A percentile compares a stretch with the other conserved stretches of the same genome.
phyloP scores from a whole-genome alignment of 2,797 vertebrate genomes.

The Oreonectes daqikongensis region DNA sequence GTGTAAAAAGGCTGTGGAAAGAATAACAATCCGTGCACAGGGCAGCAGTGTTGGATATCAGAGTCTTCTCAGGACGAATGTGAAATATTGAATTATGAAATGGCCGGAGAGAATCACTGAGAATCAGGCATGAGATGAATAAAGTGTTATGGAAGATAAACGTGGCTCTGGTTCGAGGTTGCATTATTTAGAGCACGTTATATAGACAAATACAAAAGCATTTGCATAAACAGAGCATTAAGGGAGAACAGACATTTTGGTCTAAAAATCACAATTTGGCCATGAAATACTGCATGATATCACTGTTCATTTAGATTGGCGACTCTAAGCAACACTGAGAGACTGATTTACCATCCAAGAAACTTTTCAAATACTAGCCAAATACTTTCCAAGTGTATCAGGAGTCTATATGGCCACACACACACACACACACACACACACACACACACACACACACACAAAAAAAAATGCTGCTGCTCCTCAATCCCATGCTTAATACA shows the following conservation, averaged over 20 bases:
- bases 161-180: constrained; percentile 57
- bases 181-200: constrained; percentile 53
- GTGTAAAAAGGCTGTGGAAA: constrained; percentile 74
- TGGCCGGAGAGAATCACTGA: constrained; percentile 69
- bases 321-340: no score
- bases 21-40: constrained; percentile 70
- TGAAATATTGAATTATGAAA: constrained; percentile 72
- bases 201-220: constrained; percentile 14
- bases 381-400: constrained; percentile 85
- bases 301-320: no score
- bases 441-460: constrained; percentile 9
- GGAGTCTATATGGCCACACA: constrained; percentile 22
- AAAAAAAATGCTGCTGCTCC: not conserved
- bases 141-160: constrained; percentile 67
- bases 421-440: constrained; percentile 14
- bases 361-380: constrained; percentile 80
- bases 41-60: constrained; percentile 68
- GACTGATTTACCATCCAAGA: constrained; percentile 87
- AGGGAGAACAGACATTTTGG: constrained; percentile 10
- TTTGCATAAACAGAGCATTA: not conserved
- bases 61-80: constrained; percentile 61
- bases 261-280: constrained; percentile 3
- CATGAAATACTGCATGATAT: constrained; percentile 36
- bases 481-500: not conserved
- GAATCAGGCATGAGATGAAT: constrained; percentile 71